phyloP scores from a whole-genome alignment of 2,888 invertebrate genomes.

The Eupithecia dodoneata region DNA sequence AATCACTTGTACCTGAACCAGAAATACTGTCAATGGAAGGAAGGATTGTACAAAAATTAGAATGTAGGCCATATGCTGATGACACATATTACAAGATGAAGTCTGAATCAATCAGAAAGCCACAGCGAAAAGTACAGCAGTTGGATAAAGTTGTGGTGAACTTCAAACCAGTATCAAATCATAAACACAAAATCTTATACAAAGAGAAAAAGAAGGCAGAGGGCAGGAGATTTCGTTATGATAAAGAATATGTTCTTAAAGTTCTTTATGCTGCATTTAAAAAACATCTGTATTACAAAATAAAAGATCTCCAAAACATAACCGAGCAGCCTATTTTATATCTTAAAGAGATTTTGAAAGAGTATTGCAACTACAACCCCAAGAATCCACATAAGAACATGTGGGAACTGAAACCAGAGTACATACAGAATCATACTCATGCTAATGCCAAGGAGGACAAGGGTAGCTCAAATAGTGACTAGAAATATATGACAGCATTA shows the following conservation, averaged over 20 bases:
- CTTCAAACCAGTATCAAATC: slow-evolving; percentile 96
- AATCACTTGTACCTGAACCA: slow-evolving; percentile 88
- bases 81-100: slow-evolving; percentile 96
- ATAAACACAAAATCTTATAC: slow-evolving; percentile 96
- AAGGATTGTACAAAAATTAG: slow-evolving; percentile 97
- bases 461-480: slow-evolving; percentile 83
- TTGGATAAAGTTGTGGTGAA: slow-evolving; percentile 93
- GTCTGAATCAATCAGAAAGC: slow-evolving; percentile 93
- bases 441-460: slow-evolving; percentile 85
- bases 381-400: slow-evolving; percentile 99
- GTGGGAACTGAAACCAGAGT: slow-evolving; percentile 99
- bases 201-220: slow-evolving; percentile 95
- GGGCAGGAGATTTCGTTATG: slow-evolving; percentile 97
- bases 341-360: slow-evolving; percentile 98
- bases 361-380: slow-evolving; percentile 98
- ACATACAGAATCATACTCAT: slow-evolving; percentile 91
- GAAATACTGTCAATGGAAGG: slow-evolving; percentile 96
- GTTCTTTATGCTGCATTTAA: slow-evolving; percentile 99
- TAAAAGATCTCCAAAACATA: slow-evolving; percentile 93
- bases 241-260: slow-evolving; percentile 97
- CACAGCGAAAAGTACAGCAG: slow-evolving; percentile 93
- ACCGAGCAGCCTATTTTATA: slow-evolving; percentile 98
- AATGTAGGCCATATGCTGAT: slow-evolving; percentile 95
- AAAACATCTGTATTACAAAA: slow-evolving; percentile 99
- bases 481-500: slow-evolving; percentile 25